Evolutionary conservation across 2,797 vertebrate species (phyloP).

Genomic region (Falco cherrug): DNA sequence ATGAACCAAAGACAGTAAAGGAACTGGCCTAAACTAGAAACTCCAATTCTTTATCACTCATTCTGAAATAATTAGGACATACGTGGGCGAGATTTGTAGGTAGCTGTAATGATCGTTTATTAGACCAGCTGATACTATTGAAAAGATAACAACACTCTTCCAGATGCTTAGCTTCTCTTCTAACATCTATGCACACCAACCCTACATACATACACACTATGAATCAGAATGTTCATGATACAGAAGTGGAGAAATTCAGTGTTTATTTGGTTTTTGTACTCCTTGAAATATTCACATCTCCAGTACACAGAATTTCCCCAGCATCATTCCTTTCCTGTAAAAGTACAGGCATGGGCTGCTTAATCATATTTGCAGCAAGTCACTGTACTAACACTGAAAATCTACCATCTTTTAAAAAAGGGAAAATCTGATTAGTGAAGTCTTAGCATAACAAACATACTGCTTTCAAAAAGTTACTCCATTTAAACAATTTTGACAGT

Average conservation of each 20-base stretch:
- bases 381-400: neutral
- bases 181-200: neutral
- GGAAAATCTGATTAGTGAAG: neutral
- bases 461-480: neutral
- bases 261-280: neutral
- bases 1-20: neutral
- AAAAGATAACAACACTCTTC: neutral
- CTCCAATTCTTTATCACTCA: neutral
- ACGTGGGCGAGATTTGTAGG: neutral
- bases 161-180: neutral
- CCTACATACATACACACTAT: neutral
- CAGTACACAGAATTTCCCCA: neutral
- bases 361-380: neutral
- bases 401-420: neutral
- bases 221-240: neutral
- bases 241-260: neutral
- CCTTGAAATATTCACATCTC: neutral
- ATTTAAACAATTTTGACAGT: neutral
- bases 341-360: neutral
- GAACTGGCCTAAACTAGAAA: slow-evolving; percentile 8
- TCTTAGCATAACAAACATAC: neutral
- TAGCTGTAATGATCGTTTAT: neutral
- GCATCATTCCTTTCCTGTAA: neutral
- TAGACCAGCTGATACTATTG: neutral
- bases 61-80: slow-evolving; percentile 1